These are phyloP conservation scores for Littorina saxatilis DNA, from an alignment of 1,140 invertebrate species.

Conservation along the genomic window DNA sequence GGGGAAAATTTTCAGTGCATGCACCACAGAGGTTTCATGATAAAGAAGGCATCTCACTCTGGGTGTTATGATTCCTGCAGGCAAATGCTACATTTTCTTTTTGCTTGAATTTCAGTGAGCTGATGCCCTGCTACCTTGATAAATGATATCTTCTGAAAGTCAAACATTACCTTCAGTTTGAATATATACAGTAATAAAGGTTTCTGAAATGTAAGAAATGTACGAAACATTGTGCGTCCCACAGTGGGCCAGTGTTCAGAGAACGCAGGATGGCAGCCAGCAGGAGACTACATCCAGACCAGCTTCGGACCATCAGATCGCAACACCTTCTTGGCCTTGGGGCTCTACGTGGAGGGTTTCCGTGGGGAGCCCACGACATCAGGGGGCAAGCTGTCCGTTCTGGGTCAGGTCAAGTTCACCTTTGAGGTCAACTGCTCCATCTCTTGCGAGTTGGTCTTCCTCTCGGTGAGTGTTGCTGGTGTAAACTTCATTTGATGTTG, in stretches of 20 bases:
- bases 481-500: neutral
- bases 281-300: constrained; percentile 76
- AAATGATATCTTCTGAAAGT: too few species aligned
- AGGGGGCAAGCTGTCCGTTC: constrained; percentile 73
- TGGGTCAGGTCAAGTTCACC: constrained; percentile 77
- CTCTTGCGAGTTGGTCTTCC: constrained; percentile 78
- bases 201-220: too few species aligned
- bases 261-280: constrained; percentile 74
- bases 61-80: too few species aligned
- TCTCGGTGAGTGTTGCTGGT: constrained; percentile 75
- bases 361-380: constrained; percentile 71
- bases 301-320: constrained; percentile 75
- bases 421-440: constrained; percentile 78
- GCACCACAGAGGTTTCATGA: too few species aligned
- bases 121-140: too few species aligned
- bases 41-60: too few species aligned
- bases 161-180: too few species aligned
- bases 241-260: constrained; percentile 62
- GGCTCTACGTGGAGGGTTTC: constrained; percentile 77
- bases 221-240: too few species aligned
- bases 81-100: too few species aligned
- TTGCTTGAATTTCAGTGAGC: too few species aligned
- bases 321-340: constrained; percentile 76
- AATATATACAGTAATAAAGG: too few species aligned
- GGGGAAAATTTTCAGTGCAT: too few species aligned